phyloP scores from a whole-genome alignment of 2,113 vertebrate genomes.

The Ciconia boyciana region DNA sequence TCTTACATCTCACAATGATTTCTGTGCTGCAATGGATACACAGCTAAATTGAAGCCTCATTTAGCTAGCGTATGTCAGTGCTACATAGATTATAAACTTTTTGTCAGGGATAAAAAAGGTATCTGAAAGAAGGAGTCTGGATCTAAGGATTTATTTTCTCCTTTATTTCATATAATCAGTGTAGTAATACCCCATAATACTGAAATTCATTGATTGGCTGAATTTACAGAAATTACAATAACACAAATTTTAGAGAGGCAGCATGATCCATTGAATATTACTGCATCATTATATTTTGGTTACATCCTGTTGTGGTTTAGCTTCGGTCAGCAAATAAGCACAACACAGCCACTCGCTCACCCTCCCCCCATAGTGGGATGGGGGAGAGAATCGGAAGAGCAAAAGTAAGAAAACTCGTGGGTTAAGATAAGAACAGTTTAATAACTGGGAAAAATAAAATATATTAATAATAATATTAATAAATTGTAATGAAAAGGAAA shows the following conservation, averaged over 20 bases:
- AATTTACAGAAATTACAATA: background rate
- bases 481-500: too few species aligned
- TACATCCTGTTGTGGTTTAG: too few species aligned
- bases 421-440: too few species aligned
- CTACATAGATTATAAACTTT: background rate
- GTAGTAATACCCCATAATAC: background rate
- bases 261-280: background rate
- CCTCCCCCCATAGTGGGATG: too few species aligned
- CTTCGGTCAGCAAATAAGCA: too few species aligned
- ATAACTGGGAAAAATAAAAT: too few species aligned
- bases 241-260: background rate
- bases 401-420: too few species aligned
- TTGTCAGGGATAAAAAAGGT: background rate
- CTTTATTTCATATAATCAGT: background rate
- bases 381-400: too few species aligned
- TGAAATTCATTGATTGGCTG: background rate
- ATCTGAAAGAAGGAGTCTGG: background rate
- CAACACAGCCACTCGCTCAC: too few species aligned
- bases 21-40: background rate
- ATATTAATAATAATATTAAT: too few species aligned
- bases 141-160: background rate
- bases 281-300: background rate
- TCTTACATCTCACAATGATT: background rate
- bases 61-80: background rate
- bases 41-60: background rate